Evolutionary conservation across 1,140 invertebrate genomes (phyloP).

Genomic region (Rhizoglyphus robini): DNA sequence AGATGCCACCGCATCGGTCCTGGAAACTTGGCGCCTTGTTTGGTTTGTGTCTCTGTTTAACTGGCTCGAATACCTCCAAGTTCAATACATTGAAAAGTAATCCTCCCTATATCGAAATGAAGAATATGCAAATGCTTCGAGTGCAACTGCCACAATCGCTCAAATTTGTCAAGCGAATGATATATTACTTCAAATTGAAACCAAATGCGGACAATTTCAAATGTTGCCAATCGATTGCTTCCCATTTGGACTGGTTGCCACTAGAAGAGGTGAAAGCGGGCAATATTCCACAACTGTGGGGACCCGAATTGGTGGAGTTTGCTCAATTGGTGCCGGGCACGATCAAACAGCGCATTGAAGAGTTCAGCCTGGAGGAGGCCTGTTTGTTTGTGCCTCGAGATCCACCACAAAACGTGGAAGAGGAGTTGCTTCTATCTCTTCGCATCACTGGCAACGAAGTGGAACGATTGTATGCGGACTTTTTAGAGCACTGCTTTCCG

Average conservation of each 20-base stretch:
- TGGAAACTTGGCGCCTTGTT: background rate
- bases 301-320: no score
- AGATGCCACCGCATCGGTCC: background rate
- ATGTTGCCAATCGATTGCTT: background rate
- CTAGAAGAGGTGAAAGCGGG: background rate
- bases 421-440: slow-evolving; percentile 20
- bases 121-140: no score
- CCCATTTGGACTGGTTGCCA: background rate
- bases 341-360: background rate
- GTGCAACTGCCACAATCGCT: no score
- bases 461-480: no score
- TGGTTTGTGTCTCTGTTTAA: no score
- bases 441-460: slow-evolving; percentile 15
- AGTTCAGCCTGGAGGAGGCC: no score
- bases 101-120: no score
- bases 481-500: no score
- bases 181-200: no score
- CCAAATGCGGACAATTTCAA: background rate
- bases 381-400: slow-evolving; percentile 15
- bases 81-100: background rate
- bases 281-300: no score
- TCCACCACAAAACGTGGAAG: slow-evolving; percentile 10
- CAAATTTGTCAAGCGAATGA: no score
- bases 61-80: background rate
- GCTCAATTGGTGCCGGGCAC: background rate